Evolutionary conservation across 2,888 invertebrate genomes (phyloP).

Genomic region (Apantesis nais): DNA sequence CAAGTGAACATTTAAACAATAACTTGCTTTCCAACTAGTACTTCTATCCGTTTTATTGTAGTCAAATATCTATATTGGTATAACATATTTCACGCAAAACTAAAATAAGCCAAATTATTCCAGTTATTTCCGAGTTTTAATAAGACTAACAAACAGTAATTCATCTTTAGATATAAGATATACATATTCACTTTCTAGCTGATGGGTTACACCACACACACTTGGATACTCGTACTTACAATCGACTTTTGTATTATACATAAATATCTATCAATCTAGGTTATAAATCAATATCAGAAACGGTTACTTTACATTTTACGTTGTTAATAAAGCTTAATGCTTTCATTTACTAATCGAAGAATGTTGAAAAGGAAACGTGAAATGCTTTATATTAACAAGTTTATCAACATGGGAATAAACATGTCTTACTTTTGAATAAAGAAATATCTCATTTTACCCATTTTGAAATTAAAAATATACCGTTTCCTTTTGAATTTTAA

Average conservation of each 20-base stretch:
- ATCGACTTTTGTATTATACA: background rate
- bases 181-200: too few species aligned
- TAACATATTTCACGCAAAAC: too few species aligned
- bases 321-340: background rate
- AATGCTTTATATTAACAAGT: too few species aligned
- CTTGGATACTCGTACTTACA: background rate
- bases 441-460: background rate
- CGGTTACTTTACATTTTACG: background rate
- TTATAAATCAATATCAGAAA: background rate
- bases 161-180: too few species aligned
- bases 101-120: too few species aligned
- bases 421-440: background rate
- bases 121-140: too few species aligned
- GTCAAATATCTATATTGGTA: too few species aligned
- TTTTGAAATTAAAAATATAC: background rate
- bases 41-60: too few species aligned
- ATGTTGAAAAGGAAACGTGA: background rate
- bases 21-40: too few species aligned
- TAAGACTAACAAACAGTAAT: too few species aligned
- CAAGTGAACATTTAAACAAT: too few species aligned
- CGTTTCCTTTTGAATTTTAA: slow-evolving; percentile 5
- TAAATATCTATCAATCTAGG: background rate
- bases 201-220: too few species aligned
- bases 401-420: background rate
- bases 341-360: background rate